Evolutionary conservation across 23 tunicate genomes (phyloP), one percentile per base, ranked within the genome.

Genomic region (Diplosoma virens): DNA sequence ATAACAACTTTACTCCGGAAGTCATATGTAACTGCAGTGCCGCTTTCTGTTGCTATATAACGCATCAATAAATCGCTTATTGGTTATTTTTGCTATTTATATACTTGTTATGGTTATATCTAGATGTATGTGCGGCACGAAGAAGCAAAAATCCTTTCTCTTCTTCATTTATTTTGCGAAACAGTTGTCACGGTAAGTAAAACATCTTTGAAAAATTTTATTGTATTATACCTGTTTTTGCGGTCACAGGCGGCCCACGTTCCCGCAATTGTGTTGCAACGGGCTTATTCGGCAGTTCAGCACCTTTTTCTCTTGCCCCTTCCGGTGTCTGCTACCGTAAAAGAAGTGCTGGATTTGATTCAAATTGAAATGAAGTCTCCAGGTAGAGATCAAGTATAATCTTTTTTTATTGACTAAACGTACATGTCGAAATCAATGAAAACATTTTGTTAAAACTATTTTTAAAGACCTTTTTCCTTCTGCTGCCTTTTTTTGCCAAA

Each of bases 311-410:
- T 90, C 0, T 67, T 87, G 90, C 84, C 97, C 17, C 33, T 64
- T 46, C 73, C 82, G 5, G 67, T 84, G 9, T 66, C 97, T 14
- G 64, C 83, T 20, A 82, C 97, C 0, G 97, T 80, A 11, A 90
- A 79, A 67, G 97, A 90, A 69, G 87, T 77, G 1, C 58, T 90
- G 21, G 97, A 90, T 55, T 35, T 90, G 54, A 90, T 90, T 45
- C 90, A 90, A 66, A 56, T 71, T 3, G 97, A 90, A 79, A 90
- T 90, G 97, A 90, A 90, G 59, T 84, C 86, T 17, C 97, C 97
- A 66, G 97, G 97, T 90, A 47, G 47, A 6, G n/a, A n/a, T n/a
- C n/a, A n/a, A n/a, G n/a, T n/a, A n/a, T n/a, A n/a, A n/a, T n/a
- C n/a, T n/a, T n/a, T n/a, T n/a, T n/a, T n/a, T n/a, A n/a, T n/a